Evolutionary conservation across 53 echinoderm and acorn worm genomes (phyloP), one percentile per base, ranked within the genome.

Genomic region (Echinometra lucunter): DNA sequence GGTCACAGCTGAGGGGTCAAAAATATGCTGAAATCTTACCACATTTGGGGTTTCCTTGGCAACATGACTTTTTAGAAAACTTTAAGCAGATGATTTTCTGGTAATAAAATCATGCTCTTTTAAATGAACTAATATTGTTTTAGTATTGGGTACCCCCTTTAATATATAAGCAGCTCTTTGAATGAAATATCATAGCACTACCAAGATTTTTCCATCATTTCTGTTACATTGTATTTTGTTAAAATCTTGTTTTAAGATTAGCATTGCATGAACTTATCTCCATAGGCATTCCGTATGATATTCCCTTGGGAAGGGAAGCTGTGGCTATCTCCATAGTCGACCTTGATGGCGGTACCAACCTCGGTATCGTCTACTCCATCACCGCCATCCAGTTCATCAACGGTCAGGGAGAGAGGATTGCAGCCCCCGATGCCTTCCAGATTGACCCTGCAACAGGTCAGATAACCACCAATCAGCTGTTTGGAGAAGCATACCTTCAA

Each of bases 281-380:
- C 11, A n/a, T 18, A 98, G 98, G 97, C 66, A 92, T 98, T 17
- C 95, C 95, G 37, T 90, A 91, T 92, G 91, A 95, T 28, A 96
- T 96, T 37, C 60, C 55, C 37, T 37, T 95, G 21, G 91, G 95
- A 21, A 88, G 89, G 1, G 45, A 90, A 19, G 95, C 96, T 19
- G 27, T 89, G 23, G 45, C 93, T 35, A 35, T 97, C 74, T 74
- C 69, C 28, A 97, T 97, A 16, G 81, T 78, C 3, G 98, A 98
- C 88, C 94, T 95, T 8, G 97, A 97, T 56, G 89, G 92, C 44
- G 95, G 95, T 0, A 90, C 58, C 49, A 90, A 58, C 21, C 57
- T 60, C 57, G 91, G 89, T 87, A 74, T 96, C 82, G 57, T 37
- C 49, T 97, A 96, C 95, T 57, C 82, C 57, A 92, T 97, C 82